Evolutionary conservation across 2,888 invertebrate genomes (phyloP), one percentile per base, ranked within the genome.

Genomic region (Nebria salina): DNA sequence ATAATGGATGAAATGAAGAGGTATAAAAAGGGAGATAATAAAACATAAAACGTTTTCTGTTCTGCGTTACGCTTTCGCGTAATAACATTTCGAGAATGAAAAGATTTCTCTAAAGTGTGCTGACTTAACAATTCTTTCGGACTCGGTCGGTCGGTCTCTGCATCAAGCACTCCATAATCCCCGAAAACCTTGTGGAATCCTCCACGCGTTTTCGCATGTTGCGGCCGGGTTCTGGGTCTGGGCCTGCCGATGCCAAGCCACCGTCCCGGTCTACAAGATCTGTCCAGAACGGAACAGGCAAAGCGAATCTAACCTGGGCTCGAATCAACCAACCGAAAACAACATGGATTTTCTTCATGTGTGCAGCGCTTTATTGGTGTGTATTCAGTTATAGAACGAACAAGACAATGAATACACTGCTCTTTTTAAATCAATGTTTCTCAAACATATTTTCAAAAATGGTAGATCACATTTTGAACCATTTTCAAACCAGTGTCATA

Each of bases 111-210:
- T 75, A 86, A 86, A 86, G 86, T 85, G 85, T 85, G 86, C 86
- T 86, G 86, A 86, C 86, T 86, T 86, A 85, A 86, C 86, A 86
- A 87, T 86, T 86, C 86, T 84, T 85, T 85, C 84, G 85, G 85
- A 86, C 84, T 86, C 84, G 54, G 13, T 54, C 54, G 54, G 54
- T 54, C 13, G 54, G 54, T 54, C 54, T 54, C 54, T 54, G 54
- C 54, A 54, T 13, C 54, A 54, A 54, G 54, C 85, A 85, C 84
- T 85, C 85, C 84, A 84, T 86, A 86, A 86, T 86, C 86, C 86
- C 85, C 26, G 70, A 68, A 66, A 76, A 41, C 66, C 70, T 54
- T 54, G 34, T 20, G 34, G 70, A 70, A 70, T 70, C 25, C 34
- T 70, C 25, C 34, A 26, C 70, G 70, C 70, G 13, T 15, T 70